Percentiles rank a stretch among this genome's conserved stretches.
These are phyloP conservation scores for Parauchenoglanis punctatus DNA, from an alignment of 2,797 vertebrate genomes.

Conservation along the genomic window DNA sequence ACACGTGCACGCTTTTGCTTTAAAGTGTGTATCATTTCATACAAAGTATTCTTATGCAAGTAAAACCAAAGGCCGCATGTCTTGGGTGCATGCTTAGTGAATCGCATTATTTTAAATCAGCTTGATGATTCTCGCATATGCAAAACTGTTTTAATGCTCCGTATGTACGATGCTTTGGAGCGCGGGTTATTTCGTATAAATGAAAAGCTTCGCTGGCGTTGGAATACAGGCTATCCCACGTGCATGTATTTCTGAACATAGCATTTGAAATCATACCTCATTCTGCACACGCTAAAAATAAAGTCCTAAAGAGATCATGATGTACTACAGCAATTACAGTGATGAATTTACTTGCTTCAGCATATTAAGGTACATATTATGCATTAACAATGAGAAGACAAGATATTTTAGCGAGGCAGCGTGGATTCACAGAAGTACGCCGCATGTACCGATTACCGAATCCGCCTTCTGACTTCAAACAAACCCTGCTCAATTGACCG, in stretches of 20 bases:
- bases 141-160: neutral
- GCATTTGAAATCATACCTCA: neutral
- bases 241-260: neutral
- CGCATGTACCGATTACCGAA: constrained; percentile 32
- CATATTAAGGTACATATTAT: constrained; percentile 22
- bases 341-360: constrained; percentile 39
- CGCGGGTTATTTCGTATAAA: neutral
- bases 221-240: neutral
- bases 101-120: constrained; percentile 3
- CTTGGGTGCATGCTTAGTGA: neutral
- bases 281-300: neutral
- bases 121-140: neutral
- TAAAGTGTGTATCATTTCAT: neutral
- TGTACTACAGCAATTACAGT: constrained; percentile 18
- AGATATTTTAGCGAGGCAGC: constrained; percentile 18
- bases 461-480: constrained; percentile 54
- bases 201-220: neutral
- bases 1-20: neutral
- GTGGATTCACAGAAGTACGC: constrained; percentile 33
- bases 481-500: constrained; percentile 40
- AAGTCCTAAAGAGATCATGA: constrained; percentile 16
- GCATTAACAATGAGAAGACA: constrained; percentile 34
- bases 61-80: neutral
- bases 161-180: neutral
- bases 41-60: neutral